These are phyloP conservation scores for Salvelinus alpinus DNA, from an alignment of 2,113 vertebrate species.

Conservation along the genomic window DNA sequence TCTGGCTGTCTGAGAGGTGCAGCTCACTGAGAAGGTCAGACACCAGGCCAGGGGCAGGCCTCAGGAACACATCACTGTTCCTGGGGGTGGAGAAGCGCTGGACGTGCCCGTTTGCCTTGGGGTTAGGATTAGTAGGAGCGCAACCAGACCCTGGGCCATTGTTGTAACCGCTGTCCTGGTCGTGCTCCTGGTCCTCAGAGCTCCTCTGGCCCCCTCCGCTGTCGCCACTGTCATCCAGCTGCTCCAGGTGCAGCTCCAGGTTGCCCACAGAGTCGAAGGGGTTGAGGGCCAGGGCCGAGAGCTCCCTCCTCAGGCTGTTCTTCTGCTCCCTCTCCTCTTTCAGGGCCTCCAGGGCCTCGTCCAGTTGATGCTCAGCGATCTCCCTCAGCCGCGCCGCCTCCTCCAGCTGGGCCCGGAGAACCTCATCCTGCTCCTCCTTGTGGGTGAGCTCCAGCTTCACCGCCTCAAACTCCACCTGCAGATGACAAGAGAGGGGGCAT, in stretches of 20 bases:
- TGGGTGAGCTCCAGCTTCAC: slow-evolving; percentile 79
- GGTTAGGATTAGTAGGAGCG: neutral
- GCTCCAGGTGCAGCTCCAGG: slow-evolving; percentile 66
- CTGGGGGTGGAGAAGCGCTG: slow-evolving; percentile 72
- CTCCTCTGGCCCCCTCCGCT: slow-evolving; percentile 33
- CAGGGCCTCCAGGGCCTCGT: slow-evolving; percentile 82
- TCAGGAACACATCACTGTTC: slow-evolving; percentile 68
- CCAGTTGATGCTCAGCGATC: slow-evolving; percentile 78
- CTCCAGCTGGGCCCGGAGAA: slow-evolving; percentile 73
- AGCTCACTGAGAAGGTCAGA: slow-evolving; percentile 83
- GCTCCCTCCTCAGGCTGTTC: slow-evolving; percentile 76
- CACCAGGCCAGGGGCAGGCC: slow-evolving; percentile 78
- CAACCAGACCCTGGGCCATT: slow-evolving; percentile 63
- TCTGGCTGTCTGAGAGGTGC: slow-evolving; percentile 81
- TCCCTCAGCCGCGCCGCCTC: slow-evolving; percentile 74
- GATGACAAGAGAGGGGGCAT: neutral
- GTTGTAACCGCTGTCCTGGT: slow-evolving; percentile 77
- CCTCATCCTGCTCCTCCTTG: slow-evolving; percentile 78
- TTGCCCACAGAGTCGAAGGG: slow-evolving; percentile 74
- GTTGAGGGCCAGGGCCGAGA: slow-evolving; percentile 71
- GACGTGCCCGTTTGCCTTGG: slow-evolving; percentile 58
- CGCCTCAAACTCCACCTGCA: slow-evolving; percentile 81
- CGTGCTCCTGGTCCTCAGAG: slow-evolving; percentile 65
- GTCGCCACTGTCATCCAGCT: slow-evolving; percentile 69
- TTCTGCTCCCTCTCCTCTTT: slow-evolving; percentile 84